Conservation (phyloP, 2,113 vertebrate species). For the Ardeotis arabs region DNA sequence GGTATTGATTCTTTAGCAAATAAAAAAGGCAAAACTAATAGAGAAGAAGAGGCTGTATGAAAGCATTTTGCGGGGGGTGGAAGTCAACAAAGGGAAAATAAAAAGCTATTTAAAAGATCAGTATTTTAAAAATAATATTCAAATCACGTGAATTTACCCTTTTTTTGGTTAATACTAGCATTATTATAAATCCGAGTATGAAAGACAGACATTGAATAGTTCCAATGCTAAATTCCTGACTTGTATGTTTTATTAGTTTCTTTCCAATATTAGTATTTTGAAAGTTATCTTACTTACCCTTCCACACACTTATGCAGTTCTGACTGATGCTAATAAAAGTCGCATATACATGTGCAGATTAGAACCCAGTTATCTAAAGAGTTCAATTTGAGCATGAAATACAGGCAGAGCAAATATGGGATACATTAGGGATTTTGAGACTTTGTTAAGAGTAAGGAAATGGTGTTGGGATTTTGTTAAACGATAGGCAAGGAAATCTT, state of each 20-base stretch:
- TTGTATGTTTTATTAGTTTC: background rate
- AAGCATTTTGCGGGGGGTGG: background rate
- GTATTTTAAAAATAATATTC: background rate
- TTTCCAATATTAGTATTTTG: background rate
- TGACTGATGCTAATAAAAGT: slow-evolving; percentile 14
- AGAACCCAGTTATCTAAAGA: slow-evolving; percentile 39
- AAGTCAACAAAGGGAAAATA: background rate
- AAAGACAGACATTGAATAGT: background rate
- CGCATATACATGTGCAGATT: background rate
- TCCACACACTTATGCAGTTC: background rate
- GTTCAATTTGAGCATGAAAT: slow-evolving; percentile 55
- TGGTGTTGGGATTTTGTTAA: slow-evolving; percentile 64
- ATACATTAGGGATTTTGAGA: slow-evolving; percentile 64
- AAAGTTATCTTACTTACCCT: background rate
- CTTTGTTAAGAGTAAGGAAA: slow-evolving; percentile 55
- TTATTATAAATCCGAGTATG: background rate
- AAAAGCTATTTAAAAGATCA: background rate
- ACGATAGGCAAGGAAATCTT: slow-evolving; percentile 66
- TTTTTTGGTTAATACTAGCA: background rate
- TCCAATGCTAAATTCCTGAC: background rate
- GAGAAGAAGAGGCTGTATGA: background rate
- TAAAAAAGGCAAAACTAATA: background rate
- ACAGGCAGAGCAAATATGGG: slow-evolving; percentile 35
- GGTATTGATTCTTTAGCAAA: background rate
- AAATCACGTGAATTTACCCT: background rate